Evolutionary conservation across 1,140 invertebrate genomes (phyloP), one percentile per base, ranked within the genome.

Genomic region (Ditylenchus dipsaci): DNA sequence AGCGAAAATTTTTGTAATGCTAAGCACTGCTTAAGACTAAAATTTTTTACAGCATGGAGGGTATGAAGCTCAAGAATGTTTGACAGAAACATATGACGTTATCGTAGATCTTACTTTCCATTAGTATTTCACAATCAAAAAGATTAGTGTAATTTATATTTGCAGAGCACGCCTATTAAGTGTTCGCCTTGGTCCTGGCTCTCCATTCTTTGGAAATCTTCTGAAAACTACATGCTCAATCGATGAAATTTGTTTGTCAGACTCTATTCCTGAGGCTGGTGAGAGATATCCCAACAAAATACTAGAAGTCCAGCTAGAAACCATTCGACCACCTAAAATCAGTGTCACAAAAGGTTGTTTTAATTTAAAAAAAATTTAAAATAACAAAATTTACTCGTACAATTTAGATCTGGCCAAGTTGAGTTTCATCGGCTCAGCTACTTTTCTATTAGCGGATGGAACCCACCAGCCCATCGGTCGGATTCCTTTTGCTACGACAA

Each of bases 241-340:
- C 8, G 75, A 76, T 64, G 77, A 76, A 66, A 30, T 78, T n/a
- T 76, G 75, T 33, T 56, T 76, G 21, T 74, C 71, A 23, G 75
- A 76, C 56, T 69, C 76, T 8, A 71, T 76, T 21, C 71, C 76
- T 17, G 75, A 76, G 57, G 59, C 60, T 13, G 77, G 60, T 27
- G 75, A 76, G 56, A 58, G 56, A 33, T 78, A 78, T 27, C 75
- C 75, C 3, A 68, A 78, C 43, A 19, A 68, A 43, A 66, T 75
- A 26, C 38, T 76, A 26, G 72, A 76, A 42, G 47, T 78, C n/a
- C 29, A 65, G 23, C 53, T 76, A 8, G 77, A 76, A 61, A 58
- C 75, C 17, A 45, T 73, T 7, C 30, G 69, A 58, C 38, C 75
- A n/a, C 75, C 75, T 9, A 45, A 29, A 19, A 60, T 76, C 21